Percentiles rank a stretch among this genome's conserved stretches.
Conservation (phyloP, 2,113 vertebrate species). For the Myocastor coypus region DNA sequence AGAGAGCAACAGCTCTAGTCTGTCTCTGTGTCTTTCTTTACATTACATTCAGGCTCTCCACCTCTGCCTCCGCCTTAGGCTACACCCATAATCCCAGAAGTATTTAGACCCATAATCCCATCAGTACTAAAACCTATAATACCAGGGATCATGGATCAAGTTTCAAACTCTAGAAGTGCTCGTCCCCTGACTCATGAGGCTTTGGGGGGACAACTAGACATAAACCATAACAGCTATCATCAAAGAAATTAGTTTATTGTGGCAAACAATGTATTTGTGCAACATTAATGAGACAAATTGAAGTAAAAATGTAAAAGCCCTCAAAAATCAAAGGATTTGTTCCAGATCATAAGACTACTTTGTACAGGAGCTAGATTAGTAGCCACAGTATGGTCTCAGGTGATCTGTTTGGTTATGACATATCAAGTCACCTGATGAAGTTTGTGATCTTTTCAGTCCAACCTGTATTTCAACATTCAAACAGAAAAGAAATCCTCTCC, state of each 20-base stretch:
- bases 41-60: no score
- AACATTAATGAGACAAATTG: conserved; percentile 44
- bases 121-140: no score
- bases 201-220: no score
- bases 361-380: conserved; percentile 13
- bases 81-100: no score
- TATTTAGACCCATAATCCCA: no score
- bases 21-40: no score
- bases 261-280: conserved; percentile 20
- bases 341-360: conserved; percentile 15
- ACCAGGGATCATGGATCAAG: no score
- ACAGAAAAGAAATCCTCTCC: neutral
- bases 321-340: conserved; percentile 41
- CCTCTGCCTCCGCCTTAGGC: no score
- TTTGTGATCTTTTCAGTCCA: neutral
- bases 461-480: neutral
- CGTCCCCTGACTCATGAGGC: no score
- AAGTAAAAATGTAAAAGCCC: conserved; percentile 25
- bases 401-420: neutral
- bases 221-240: no score
- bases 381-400: neutral
- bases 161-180: no score
- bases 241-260: neutral
- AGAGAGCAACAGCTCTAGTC: no score
- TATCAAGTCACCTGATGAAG: neutral